phyloP scores from a whole-genome alignment of 2,113 vertebrate species.

The Cavia aperea region DNA sequence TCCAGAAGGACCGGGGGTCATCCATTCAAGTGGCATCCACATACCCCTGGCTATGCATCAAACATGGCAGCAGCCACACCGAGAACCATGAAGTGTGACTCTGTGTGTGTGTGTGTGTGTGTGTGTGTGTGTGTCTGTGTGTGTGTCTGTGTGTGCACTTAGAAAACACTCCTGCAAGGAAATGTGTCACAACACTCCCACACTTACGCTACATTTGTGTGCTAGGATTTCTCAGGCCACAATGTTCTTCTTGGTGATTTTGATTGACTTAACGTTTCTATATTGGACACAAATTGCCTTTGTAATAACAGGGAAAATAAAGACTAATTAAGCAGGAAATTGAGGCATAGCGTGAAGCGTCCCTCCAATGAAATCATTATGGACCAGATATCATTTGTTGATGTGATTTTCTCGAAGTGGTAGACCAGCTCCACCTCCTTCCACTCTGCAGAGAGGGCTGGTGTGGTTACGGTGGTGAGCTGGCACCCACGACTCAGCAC shows the following conservation, averaged over 20 bases:
- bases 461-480: no score
- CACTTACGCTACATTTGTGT: not conserved
- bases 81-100: not conserved
- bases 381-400: no score
- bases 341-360: not conserved
- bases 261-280: not conserved
- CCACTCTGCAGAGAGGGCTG: not conserved
- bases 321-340: not conserved
- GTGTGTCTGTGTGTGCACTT: not conserved
- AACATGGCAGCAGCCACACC: not conserved
- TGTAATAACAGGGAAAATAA: not conserved
- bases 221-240: not conserved
- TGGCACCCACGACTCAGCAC: not conserved
- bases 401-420: not conserved
- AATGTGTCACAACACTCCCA: no score
- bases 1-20: not conserved
- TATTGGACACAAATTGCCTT: not conserved
- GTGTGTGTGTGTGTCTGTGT: not conserved
- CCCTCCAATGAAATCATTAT: not conserved
- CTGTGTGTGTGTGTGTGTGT: not conserved
- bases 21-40: not conserved
- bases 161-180: not conserved
- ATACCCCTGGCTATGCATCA: not conserved
- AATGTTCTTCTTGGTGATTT: not conserved
- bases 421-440: no score